phyloP scores from a whole-genome alignment of 2,888 invertebrate genomes.

The Anthophora plumipes region DNA sequence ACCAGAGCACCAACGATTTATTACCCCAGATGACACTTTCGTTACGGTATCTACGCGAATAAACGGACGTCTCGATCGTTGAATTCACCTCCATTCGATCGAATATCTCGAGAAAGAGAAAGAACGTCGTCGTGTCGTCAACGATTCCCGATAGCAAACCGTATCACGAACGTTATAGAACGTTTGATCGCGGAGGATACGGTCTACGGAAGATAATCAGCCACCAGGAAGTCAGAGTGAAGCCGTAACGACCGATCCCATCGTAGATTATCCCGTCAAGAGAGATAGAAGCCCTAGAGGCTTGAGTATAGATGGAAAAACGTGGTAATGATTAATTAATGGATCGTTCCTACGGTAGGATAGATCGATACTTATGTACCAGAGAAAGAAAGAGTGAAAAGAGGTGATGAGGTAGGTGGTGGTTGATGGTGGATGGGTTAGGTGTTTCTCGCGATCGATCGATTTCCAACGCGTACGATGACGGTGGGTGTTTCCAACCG shows the following conservation, averaged over 20 bases:
- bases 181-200: slow-evolving; percentile 41
- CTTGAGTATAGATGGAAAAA: background rate
- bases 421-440: background rate
- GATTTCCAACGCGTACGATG: slow-evolving; percentile 46
- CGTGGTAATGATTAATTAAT: slow-evolving; percentile 54
- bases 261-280: slow-evolving; percentile 56
- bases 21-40: background rate
- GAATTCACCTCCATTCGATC: background rate
- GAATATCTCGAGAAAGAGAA: background rate
- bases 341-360: background rate
- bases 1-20: background rate
- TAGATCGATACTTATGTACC: background rate
- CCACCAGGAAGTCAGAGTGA: slow-evolving; percentile 47
- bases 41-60: background rate
- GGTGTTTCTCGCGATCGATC: slow-evolving; percentile 43
- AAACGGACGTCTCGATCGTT: background rate
- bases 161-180: slow-evolving; percentile 30
- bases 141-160: slow-evolving; percentile 26
- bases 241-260: slow-evolving; percentile 51
- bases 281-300: slow-evolving; percentile 27
- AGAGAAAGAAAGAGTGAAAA: background rate
- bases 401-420: background rate
- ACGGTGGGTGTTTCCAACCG: slow-evolving; percentile 48
- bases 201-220: slow-evolving; percentile 36
- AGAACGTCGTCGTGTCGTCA: background rate